A percentile compares a stretch with the other conserved stretches of the same genome.
Evolutionary conservation across 1,140 invertebrate species (phyloP).

Genomic region (Myzus persicae): DNA sequence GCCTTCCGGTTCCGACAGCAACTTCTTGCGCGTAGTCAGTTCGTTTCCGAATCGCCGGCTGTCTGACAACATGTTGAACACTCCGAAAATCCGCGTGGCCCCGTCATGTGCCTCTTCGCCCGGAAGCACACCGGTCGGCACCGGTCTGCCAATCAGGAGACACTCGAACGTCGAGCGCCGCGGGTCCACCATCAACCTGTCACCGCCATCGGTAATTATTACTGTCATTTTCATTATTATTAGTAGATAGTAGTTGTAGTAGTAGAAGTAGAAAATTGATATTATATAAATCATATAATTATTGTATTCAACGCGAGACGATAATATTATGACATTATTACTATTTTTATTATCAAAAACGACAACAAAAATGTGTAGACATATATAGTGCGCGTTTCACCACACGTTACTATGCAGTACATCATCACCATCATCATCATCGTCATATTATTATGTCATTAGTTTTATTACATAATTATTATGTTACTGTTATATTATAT

Average conservation of each 20-base stretch:
- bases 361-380: not conserved
- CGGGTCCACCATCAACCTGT: constrained; percentile 83
- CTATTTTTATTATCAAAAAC: not conserved
- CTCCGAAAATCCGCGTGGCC: constrained; percentile 84
- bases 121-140: constrained; percentile 82
- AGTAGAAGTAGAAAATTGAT: too few relatives aligned
- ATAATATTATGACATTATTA: not conserved
- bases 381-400: not conserved
- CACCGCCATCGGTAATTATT: constrained; percentile 81
- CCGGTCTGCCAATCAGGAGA: constrained; percentile 80
- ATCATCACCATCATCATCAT: not conserved
- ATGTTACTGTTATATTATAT: not conserved
- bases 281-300: too few relatives aligned
- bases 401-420: not conserved
- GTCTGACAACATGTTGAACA: constrained; percentile 89
- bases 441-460: too few relatives aligned
- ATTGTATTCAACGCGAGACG: not conserved
- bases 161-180: constrained; percentile 89
- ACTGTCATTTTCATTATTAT: not conserved
- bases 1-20: constrained; percentile 81
- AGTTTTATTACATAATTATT: not conserved
- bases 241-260: not conserved
- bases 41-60: constrained; percentile 83
- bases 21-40: constrained; percentile 84
- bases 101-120: constrained; percentile 87